A percentile compares a stretch with the other conserved stretches of the same genome.
phyloP scores from a whole-genome alignment of 2,888 invertebrate genomes.

The Caenorhabditis drosophilae region DNA sequence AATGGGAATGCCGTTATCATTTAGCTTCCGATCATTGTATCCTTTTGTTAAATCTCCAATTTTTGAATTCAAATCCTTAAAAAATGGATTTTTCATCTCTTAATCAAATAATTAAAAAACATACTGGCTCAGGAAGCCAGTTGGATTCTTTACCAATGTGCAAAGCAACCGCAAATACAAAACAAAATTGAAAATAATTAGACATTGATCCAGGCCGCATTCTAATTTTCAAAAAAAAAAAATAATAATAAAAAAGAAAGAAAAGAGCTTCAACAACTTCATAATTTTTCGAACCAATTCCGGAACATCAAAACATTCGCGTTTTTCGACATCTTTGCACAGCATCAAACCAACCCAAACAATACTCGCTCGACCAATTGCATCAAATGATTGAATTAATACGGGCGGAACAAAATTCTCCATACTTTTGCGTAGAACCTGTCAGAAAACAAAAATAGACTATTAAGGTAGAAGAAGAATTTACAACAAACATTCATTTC shows the following conservation, averaged over 20 bases:
- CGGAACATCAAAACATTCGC: conserved; percentile 39
- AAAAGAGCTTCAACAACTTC: too few relatives aligned
- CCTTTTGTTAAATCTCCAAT: conserved; percentile 3
- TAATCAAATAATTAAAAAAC: too few relatives aligned
- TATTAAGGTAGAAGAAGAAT: neutral
- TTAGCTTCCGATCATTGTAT: conserved; percentile 1
- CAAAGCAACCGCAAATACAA: neutral
- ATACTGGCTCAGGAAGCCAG: neutral
- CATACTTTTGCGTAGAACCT: conserved; percentile 23
- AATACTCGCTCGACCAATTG: conserved; percentile 19
- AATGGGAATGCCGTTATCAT: conserved; percentile 5
- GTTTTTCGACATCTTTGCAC: conserved; percentile 37
- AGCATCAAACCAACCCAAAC: conserved; percentile 34
- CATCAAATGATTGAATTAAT: conserved; percentile 32
- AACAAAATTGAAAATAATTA: neutral
- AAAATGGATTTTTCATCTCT: neutral
- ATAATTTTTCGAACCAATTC: conserved; percentile 24
- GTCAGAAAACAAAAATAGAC: neutral
- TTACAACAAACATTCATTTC: conserved; percentile 5
- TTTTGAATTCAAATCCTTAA: neutral
- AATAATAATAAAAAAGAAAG: too few relatives aligned
- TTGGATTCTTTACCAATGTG: conserved; percentile 2
- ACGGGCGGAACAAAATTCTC: conserved; percentile 37
- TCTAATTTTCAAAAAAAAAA: neutral
- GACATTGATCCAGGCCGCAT: conserved; percentile 5